Conservation (phyloP, 1,140 invertebrate genomes). For the Spodoptera frugiperda region DNA sequence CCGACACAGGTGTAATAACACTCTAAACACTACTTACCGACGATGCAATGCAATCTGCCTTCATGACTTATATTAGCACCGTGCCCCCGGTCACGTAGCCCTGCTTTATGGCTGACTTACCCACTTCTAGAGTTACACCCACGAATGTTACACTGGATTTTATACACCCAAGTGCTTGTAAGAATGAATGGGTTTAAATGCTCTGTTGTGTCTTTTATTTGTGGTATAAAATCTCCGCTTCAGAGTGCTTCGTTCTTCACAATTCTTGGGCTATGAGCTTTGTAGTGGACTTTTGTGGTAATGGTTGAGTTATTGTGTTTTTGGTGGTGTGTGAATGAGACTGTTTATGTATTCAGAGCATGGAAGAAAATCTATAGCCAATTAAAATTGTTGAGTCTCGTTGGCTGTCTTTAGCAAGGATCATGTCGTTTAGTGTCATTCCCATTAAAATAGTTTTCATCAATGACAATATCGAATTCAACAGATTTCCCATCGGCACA, state of each 20-base stretch:
- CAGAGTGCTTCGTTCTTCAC: not conserved
- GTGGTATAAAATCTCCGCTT: not conserved
- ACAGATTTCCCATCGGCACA: not conserved
- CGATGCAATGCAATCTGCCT: constrained; percentile 28
- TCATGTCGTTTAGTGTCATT: too few species aligned
- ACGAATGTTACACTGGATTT: constrained; percentile 11
- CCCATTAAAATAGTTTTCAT: too few species aligned
- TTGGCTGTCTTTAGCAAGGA: too few species aligned
- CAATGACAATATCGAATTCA: too few species aligned
- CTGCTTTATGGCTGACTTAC: constrained; percentile 30
- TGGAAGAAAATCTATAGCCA: too few species aligned
- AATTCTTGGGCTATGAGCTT: too few species aligned
- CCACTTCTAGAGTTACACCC: constrained; percentile 1
- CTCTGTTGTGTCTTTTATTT: constrained; percentile 34
- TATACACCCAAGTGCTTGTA: constrained; percentile 37
- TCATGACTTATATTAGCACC: constrained; percentile 3
- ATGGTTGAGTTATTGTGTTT: too few species aligned
- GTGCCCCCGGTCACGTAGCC: constrained; percentile 11
- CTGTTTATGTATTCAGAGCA: too few species aligned
- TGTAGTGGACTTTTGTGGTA: too few species aligned
- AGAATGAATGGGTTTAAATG: constrained; percentile 35
- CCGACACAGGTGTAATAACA: constrained; percentile 28
- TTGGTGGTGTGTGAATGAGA: too few species aligned
- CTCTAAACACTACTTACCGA: constrained; percentile 34
- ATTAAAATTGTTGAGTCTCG: too few species aligned